Conservation (phyloP, 2,113 vertebrate species). For the Coptodon bakossiorum region DNA sequence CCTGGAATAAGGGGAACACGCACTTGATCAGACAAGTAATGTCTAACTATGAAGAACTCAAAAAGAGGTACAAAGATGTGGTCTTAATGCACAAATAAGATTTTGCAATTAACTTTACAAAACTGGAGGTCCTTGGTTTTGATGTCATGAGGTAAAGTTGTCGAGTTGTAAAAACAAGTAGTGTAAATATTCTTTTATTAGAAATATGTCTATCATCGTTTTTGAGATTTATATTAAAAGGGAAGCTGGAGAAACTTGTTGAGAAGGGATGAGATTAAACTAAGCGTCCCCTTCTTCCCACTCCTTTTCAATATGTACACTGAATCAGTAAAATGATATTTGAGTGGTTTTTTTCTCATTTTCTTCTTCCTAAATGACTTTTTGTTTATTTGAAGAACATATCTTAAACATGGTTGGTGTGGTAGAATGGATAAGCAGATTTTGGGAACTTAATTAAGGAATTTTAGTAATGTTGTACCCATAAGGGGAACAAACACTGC, state of each 20-base stretch:
- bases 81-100: neutral
- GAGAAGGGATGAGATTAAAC: neutral
- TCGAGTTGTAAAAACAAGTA: neutral
- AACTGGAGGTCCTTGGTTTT: neutral
- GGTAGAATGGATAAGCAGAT: neutral
- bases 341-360: neutral
- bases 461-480: neutral
- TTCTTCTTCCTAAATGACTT: neutral
- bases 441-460: neutral
- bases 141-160: neutral
- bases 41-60: neutral
- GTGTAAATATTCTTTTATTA: neutral
- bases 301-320: neutral
- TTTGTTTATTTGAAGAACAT: neutral
- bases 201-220: neutral
- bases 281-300: neutral
- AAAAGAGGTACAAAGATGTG: neutral
- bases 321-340: neutral
- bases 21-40: neutral
- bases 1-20: neutral
- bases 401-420: neutral
- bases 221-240: neutral
- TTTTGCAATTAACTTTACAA: neutral
- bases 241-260: neutral
- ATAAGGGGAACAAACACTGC: neutral